Percentiles rank a stretch among this genome's conserved stretches.
Conservation (phyloP, 2,888 invertebrate genomes). For the Electrophaes corylata region DNA sequence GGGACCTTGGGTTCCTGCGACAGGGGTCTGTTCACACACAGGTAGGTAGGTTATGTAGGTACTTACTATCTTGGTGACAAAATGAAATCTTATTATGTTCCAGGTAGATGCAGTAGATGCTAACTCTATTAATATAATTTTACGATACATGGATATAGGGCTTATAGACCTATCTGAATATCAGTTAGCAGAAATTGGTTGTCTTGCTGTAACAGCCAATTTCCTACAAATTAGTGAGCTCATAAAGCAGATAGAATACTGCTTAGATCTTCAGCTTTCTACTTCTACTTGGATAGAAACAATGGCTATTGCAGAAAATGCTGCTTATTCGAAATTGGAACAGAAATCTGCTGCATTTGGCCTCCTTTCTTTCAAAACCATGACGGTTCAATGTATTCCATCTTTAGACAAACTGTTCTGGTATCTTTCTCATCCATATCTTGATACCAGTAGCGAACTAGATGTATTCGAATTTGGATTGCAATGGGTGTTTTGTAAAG, state of each 20-base stretch:
- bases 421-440: constrained; percentile 73
- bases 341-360: constrained; percentile 59
- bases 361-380: constrained; percentile 61
- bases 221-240: constrained; percentile 73
- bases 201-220: constrained; percentile 66
- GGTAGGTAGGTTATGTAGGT: too few species aligned
- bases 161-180: constrained; percentile 64
- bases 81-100: constrained; percentile 30
- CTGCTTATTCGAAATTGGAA: constrained; percentile 57
- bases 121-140: constrained; percentile 63
- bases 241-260: constrained; percentile 67
- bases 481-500: constrained; percentile 59
- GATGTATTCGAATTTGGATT: constrained; percentile 70
- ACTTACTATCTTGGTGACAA: too few species aligned
- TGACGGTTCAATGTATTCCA: constrained; percentile 61
- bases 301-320: constrained; percentile 63
- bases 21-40: too few species aligned
- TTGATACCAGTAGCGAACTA: constrained; percentile 60
- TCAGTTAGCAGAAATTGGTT: constrained; percentile 52
- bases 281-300: constrained; percentile 64
- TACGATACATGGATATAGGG: constrained; percentile 67
- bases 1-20: too few species aligned
- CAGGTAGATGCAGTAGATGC: constrained; percentile 66
- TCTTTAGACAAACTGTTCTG: constrained; percentile 63
- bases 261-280: constrained; percentile 58